These are phyloP conservation scores for Thripadectes ignobilis DNA, from an alignment of 2,797 vertebrate species.

Conservation along the genomic window DNA sequence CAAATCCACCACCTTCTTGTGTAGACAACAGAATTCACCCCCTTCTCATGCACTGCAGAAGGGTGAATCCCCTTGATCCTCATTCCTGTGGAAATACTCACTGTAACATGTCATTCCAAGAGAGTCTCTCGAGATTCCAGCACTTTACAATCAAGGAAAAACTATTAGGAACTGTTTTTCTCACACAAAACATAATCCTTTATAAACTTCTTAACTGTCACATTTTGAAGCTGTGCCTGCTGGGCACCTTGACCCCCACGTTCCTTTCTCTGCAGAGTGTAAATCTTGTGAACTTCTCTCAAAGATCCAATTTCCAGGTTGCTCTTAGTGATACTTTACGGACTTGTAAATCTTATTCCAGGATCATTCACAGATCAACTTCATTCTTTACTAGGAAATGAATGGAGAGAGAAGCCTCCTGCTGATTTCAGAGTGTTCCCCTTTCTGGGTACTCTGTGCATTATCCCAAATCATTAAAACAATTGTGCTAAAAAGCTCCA, in stretches of 20 bases:
- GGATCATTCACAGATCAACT: not conserved
- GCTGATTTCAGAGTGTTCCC: not conserved
- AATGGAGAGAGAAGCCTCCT: not conserved
- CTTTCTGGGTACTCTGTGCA: not conserved
- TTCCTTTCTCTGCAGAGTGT: not conserved
- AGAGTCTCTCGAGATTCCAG: not conserved
- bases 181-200: not conserved
- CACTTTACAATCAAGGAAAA: not conserved
- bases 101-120: not conserved
- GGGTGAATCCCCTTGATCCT: not conserved
- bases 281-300: not conserved
- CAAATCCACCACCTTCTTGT: not conserved
- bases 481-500: not conserved
- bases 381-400: not conserved
- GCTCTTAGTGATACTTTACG: not conserved
- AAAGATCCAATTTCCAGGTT: not conserved
- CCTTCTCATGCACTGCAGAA: not conserved
- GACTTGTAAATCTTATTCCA: not conserved
- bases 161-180: not conserved
- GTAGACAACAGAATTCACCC: rapidly evolving
- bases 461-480: not conserved
- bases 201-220: not conserved
- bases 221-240: not conserved
- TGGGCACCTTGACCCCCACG: rapidly evolving
- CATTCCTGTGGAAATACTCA: not conserved